A percentile compares a stretch with the other conserved stretches of the same genome.
phyloP scores from a whole-genome alignment of 1,140 invertebrate species.

The Rhyzopertha dominica region DNA sequence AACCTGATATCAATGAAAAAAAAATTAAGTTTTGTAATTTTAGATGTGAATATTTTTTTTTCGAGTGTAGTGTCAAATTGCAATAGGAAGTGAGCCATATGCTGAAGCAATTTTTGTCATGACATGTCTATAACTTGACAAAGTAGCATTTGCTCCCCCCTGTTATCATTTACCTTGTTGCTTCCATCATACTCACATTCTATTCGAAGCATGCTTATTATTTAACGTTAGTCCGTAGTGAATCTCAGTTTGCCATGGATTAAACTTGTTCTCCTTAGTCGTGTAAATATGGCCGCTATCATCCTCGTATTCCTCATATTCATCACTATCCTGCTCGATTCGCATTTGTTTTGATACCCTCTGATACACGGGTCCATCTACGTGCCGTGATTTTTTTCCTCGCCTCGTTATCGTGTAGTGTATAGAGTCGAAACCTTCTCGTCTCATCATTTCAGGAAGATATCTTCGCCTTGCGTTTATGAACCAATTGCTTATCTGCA shows the following conservation, averaged over 20 bases:
- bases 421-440: slow-evolving; percentile 70
- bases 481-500: slow-evolving; percentile 86
- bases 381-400: slow-evolving; percentile 44
- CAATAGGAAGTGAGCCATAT: too few species aligned
- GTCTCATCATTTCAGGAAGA: slow-evolving; percentile 67
- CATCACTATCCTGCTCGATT: slow-evolving; percentile 9
- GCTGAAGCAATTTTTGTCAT: too few species aligned
- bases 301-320: slow-evolving; percentile 22
- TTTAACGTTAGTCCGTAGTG: slow-evolving; percentile 43
- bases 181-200: slow-evolving; percentile 24
- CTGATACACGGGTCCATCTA: slow-evolving; percentile 25
- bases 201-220: slow-evolving; percentile 27
- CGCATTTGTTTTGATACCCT: slow-evolving; percentile 28
- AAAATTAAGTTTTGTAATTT: too few species aligned
- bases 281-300: slow-evolving; percentile 24
- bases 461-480: slow-evolving; percentile 67
- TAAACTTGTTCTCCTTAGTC: slow-evolving; percentile 34
- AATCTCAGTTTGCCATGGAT: slow-evolving; percentile 44
- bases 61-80: too few species aligned
- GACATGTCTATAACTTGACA: too few species aligned
- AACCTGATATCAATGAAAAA: too few species aligned
- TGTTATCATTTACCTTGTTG: too few species aligned
- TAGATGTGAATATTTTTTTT: too few species aligned
- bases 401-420: slow-evolving; percentile 71
- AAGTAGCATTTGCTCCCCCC: too few species aligned